Percentiles rank a stretch among this genome's conserved stretches.
Evolutionary conservation across 1,140 invertebrate genomes (phyloP).

Genomic region (Drosophila mauritiana): DNA sequence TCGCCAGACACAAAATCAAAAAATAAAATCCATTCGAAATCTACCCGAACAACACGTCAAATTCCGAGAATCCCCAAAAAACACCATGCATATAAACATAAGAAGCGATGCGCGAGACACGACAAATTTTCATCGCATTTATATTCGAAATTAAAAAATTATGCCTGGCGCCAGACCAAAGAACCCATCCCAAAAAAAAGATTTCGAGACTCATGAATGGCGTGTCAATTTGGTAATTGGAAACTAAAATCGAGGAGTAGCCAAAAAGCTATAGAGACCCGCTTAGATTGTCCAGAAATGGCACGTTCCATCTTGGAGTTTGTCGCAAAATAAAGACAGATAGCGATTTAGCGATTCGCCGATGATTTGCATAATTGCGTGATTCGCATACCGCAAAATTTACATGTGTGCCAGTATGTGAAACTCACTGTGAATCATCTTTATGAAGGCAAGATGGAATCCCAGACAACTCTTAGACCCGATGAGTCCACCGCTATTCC

Average conservation of each 20-base stretch:
- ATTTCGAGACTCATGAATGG: conserved; percentile 46
- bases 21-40: conserved; percentile 51
- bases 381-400: conserved; percentile 63
- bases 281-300: conserved; percentile 41
- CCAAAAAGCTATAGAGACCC: conserved; percentile 38
- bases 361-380: conserved; percentile 78
- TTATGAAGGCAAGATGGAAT: conserved; percentile 23
- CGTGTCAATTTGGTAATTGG: conserved; percentile 53
- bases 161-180: conserved; percentile 59
- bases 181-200: conserved; percentile 19
- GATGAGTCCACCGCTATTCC: conserved; percentile 24
- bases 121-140: conserved; percentile 70
- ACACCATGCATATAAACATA: conserved; percentile 20
- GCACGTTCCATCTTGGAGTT: conserved; percentile 56
- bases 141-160: conserved; percentile 63
- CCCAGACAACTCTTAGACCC: conserved; percentile 26
- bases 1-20: conserved; percentile 35
- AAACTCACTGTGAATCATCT: conserved; percentile 59
- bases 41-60: conserved; percentile 51
- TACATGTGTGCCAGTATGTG: conserved; percentile 40
- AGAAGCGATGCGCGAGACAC: conserved; percentile 28
- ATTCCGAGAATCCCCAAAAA: conserved; percentile 54
- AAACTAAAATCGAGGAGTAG: conserved; percentile 41
- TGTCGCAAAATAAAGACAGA: conserved; percentile 30
- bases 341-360: conserved; percentile 37